These are phyloP conservation scores for Macrobrachium nipponense DNA, from an alignment of 1,140 invertebrate genomes.

Conservation along the genomic window DNA sequence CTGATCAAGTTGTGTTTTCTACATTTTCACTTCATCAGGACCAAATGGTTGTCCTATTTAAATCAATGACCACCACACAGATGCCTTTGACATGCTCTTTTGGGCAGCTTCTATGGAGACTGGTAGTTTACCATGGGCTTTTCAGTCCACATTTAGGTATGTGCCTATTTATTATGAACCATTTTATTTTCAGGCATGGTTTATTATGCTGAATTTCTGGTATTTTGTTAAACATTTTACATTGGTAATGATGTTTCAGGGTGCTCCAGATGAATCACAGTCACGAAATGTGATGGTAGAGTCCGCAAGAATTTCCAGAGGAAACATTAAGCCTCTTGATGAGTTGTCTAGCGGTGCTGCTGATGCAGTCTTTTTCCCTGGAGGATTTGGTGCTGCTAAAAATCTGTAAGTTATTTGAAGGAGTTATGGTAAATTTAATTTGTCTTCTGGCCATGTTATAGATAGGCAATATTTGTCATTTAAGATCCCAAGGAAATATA, in stretches of 20 bases:
- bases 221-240: not conserved
- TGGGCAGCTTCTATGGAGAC: too few species aligned
- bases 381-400: conserved; percentile 76
- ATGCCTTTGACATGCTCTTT: too few species aligned
- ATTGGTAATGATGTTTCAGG: conserved; percentile 56
- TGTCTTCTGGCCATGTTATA: too few species aligned
- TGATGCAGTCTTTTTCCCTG: conserved; percentile 74
- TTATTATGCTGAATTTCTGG: not conserved
- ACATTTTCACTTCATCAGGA: too few species aligned
- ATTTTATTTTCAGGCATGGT: not conserved
- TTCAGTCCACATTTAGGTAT: too few species aligned
- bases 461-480: too few species aligned
- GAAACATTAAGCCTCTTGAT: conserved; percentile 70
- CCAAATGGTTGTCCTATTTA: too few species aligned
- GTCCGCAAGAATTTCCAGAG: conserved; percentile 74
- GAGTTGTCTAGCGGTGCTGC: conserved; percentile 69
- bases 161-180: too few species aligned
- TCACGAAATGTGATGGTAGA: conserved; percentile 74
- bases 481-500: too few species aligned
- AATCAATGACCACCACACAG: too few species aligned
- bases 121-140: too few species aligned
- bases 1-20: too few species aligned
- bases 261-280: conserved; percentile 59
- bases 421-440: not conserved
- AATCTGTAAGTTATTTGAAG: conserved; percentile 72